Conservation (phyloP, 1,140 invertebrate species). For the Meloidogyne hapla region DNA sequence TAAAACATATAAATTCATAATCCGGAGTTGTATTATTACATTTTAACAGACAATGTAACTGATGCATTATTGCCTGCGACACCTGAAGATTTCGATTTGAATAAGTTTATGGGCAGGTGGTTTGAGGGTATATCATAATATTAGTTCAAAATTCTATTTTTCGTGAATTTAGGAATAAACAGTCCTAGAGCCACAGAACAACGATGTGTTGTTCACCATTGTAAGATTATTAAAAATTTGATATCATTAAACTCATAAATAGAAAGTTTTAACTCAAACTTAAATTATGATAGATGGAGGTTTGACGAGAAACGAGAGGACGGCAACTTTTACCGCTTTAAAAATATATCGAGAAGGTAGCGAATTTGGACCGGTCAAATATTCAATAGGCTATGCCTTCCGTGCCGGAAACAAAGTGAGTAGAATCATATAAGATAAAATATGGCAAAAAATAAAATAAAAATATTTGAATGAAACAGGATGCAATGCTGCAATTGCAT, state of each 20-base stretch:
- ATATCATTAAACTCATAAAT: neutral
- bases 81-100: slow-evolving; percentile 61
- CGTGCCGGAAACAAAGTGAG: slow-evolving; percentile 61
- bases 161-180: slow-evolving; percentile 58
- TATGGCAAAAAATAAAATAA: neutral
- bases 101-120: slow-evolving; percentile 64
- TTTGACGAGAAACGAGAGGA: slow-evolving; percentile 63
- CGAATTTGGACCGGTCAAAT: slow-evolving; percentile 61
- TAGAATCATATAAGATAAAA: too few species aligned
- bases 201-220: slow-evolving; percentile 63
- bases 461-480: slow-evolving; percentile 20
- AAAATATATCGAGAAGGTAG: slow-evolving; percentile 64
- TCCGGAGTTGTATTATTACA: too few species aligned
- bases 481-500: slow-evolving; percentile 64
- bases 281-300: slow-evolving; percentile 62
- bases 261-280: too few species aligned
- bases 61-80: slow-evolving; percentile 52
- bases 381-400: slow-evolving; percentile 64
- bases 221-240: slow-evolving; percentile 38
- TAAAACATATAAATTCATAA: too few species aligned
- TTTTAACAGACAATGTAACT: slow-evolving; percentile 24
- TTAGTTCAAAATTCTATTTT: neutral
- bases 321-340: slow-evolving; percentile 62
- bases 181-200: slow-evolving; percentile 62
- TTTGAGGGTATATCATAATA: slow-evolving; percentile 32